Conservation (phyloP, 2,113 vertebrate genomes). For the Bufo bufo region DNA sequence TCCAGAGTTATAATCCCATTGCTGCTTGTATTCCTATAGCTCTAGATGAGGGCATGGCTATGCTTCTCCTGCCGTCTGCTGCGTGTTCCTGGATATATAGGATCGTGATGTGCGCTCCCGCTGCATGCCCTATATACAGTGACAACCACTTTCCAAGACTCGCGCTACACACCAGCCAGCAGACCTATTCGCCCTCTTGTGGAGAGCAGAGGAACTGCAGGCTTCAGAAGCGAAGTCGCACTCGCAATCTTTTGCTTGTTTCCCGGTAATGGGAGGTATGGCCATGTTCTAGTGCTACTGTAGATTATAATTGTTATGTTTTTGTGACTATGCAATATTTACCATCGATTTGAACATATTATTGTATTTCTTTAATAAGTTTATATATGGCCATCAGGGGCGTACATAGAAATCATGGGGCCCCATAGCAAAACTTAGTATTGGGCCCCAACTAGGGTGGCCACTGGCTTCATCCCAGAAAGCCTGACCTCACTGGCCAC, state of each 20-base stretch:
- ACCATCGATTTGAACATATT: no score
- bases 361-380: no score
- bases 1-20: constrained; percentile 43
- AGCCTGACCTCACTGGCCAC: no score
- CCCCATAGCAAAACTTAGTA: no score
- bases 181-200: constrained; percentile 29
- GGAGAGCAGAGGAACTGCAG: neutral
- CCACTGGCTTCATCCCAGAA: no score
- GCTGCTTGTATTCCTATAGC: constrained; percentile 13
- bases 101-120: constrained; percentile 42
- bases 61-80: constrained; percentile 7
- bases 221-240: neutral
- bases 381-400: no score
- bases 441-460: no score
- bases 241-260: neutral
- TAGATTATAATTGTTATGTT: no score
- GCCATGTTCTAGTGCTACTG: no score
- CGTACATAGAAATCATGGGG: no score
- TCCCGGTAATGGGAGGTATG: neutral
- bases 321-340: no score
- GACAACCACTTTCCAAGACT: constrained; percentile 35
- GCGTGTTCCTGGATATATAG: constrained; percentile 41
- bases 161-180: neutral
- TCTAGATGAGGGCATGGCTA: constrained; percentile 1
- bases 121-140: constrained; percentile 51